These are phyloP conservation scores for Zele albiditarsus DNA, from an alignment of 2,888 invertebrate genomes.

Conservation along the genomic window DNA sequence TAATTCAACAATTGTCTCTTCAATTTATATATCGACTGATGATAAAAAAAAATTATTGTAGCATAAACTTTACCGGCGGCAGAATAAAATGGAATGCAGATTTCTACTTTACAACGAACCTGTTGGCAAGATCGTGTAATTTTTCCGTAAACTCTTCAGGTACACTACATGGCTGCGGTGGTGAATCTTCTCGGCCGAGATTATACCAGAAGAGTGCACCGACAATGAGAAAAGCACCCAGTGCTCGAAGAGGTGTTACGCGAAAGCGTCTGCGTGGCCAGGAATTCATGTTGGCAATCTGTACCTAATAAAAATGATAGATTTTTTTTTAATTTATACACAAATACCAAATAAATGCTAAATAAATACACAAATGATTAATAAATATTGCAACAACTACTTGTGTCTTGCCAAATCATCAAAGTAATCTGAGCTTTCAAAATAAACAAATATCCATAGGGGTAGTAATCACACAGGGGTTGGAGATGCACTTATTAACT, in stretches of 20 bases:
- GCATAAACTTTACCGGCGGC: not conserved
- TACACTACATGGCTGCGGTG: slow-evolving; percentile 64
- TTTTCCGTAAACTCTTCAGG: slow-evolving; percentile 66
- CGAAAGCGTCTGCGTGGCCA: slow-evolving; percentile 65
- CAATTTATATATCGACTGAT: not conserved
- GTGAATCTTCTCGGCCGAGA: slow-evolving; percentile 61
- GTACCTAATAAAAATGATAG: slow-evolving; percentile 8
- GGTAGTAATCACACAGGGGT: not conserved
- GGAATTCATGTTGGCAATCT: slow-evolving; percentile 64
- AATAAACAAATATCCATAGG: not conserved
- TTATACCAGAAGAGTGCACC: slow-evolving; percentile 64
- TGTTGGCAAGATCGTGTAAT: slow-evolving; percentile 63
- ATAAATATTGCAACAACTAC: too few species aligned
- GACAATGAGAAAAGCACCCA: slow-evolving; percentile 61
- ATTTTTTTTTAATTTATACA: too few species aligned
- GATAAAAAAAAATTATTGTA: not conserved
- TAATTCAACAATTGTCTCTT: not conserved
- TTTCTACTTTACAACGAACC: slow-evolving; percentile 49
- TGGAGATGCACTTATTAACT: not conserved
- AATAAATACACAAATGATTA: too few species aligned
- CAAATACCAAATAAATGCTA: not conserved
- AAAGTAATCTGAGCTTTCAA: too few species aligned
- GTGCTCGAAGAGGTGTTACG: slow-evolving; percentile 63
- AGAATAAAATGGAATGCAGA: not conserved
- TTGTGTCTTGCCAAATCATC: too few species aligned